These are phyloP conservation scores for Camponotus vicinus DNA, from an alignment of 1,140 invertebrate species.

Conservation along the genomic window DNA sequence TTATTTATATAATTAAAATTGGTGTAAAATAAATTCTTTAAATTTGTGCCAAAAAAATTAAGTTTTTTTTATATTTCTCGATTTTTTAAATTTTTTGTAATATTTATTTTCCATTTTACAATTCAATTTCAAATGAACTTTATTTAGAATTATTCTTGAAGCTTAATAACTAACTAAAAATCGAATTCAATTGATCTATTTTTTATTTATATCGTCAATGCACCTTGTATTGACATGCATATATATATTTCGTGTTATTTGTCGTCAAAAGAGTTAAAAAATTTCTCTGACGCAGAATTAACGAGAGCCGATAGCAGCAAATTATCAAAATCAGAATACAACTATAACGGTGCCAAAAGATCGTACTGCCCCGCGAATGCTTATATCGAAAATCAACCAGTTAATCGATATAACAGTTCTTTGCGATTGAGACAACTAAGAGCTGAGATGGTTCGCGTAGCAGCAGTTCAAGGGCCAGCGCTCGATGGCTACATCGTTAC, in stretches of 20 bases:
- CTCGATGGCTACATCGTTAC: slow-evolving; percentile 92
- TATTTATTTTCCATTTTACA: neutral
- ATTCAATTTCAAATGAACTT: neutral
- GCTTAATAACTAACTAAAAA: too few relatives aligned
- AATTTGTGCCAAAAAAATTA: neutral
- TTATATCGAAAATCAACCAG: slow-evolving; percentile 76
- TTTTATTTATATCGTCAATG: neutral
- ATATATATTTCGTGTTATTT: neutral
- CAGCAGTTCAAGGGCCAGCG: slow-evolving; percentile 88
- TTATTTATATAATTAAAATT: neutral
- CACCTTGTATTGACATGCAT: neutral
- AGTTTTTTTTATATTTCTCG: neutral
- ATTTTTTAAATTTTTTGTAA: neutral
- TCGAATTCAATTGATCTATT: neutral
- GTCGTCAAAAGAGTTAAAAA: neutral
- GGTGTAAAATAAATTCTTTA: neutral
- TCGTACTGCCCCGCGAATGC: slow-evolving; percentile 72
- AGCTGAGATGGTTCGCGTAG: slow-evolving; percentile 89
- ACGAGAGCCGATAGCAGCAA: slow-evolving; percentile 43
- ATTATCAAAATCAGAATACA: slow-evolving; percentile 54
- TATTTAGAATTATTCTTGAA: neutral
- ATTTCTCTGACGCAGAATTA: slow-evolving; percentile 68
- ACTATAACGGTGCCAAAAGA: slow-evolving; percentile 79
- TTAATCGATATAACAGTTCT: slow-evolving; percentile 82
- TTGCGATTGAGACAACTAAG: slow-evolving; percentile 87